phyloP scores from a whole-genome alignment of 1,140 invertebrate species.

The Sycophila sp. region DNA sequence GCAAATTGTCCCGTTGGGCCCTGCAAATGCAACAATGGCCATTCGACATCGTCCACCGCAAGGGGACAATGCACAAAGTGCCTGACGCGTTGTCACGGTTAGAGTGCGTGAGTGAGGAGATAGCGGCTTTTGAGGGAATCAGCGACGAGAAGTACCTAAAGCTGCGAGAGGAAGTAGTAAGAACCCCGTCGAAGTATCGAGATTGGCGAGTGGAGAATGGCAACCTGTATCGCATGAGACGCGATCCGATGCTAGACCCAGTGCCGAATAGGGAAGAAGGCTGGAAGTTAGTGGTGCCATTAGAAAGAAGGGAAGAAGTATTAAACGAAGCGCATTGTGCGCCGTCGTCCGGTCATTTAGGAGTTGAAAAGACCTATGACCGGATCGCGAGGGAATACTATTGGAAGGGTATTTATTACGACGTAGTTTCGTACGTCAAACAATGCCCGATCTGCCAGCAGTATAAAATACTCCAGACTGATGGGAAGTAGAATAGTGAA shows the following conservation, averaged over 20 bases:
- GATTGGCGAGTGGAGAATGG: slow-evolving; percentile 22
- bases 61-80: neutral
- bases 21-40: slow-evolving; percentile 46
- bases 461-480: slow-evolving; percentile 3
- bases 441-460: slow-evolving; percentile 17
- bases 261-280: neutral
- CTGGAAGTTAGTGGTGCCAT: slow-evolving; percentile 36
- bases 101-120: slow-evolving; percentile 4
- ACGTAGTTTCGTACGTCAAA: slow-evolving; percentile 14
- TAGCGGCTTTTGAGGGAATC: neutral
- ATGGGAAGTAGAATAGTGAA: too few species aligned
- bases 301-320: neutral
- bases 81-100: slow-evolving; percentile 13
- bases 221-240: slow-evolving; percentile 23
- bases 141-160: neutral
- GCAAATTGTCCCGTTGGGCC: slow-evolving; percentile 50
- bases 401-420: slow-evolving; percentile 35
- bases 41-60: slow-evolving; percentile 54
- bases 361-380: slow-evolving; percentile 40
- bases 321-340: slow-evolving; percentile 31
- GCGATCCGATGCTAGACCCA: slow-evolving; percentile 3
- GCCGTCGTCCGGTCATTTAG: slow-evolving; percentile 38
- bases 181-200: slow-evolving; percentile 14
- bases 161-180: neutral
- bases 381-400: slow-evolving; percentile 44